A percentile compares a stretch with the other conserved stretches of the same genome.
Evolutionary conservation across 2,888 invertebrate species (phyloP).

Genomic region (Cephus spinipes): DNA sequence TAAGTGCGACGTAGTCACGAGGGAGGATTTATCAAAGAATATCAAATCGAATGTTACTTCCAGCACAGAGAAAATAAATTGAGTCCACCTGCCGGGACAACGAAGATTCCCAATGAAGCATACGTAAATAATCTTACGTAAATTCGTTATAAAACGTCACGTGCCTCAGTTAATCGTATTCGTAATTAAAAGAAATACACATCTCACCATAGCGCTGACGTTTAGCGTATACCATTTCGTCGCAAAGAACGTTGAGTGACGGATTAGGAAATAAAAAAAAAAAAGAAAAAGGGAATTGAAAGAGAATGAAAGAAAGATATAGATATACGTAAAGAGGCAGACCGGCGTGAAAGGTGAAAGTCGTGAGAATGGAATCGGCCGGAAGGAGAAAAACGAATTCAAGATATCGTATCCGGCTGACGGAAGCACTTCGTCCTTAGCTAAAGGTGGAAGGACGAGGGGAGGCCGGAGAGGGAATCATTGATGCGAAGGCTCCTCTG

Average conservation of each 20-base stretch:
- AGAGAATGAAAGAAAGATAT: background rate
- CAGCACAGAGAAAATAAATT: background rate
- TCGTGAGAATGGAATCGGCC: slow-evolving; percentile 5
- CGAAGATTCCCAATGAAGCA: background rate
- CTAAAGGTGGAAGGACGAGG: background rate
- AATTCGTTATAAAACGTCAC: too few relatives aligned
- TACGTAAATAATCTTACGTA: background rate
- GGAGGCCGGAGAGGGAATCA: background rate
- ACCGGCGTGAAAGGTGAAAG: background rate
- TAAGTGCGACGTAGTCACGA: background rate
- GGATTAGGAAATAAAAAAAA: background rate
- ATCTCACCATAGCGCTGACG: background rate
- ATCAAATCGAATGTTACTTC: background rate
- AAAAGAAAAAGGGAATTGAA: slow-evolving; percentile 16
- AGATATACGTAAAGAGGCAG: background rate
- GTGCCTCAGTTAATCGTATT: background rate
- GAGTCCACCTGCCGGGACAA: background rate
- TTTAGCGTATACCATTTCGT: background rate
- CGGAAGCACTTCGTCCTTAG: slow-evolving; percentile 14
- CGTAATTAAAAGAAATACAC: background rate
- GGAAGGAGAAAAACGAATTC: slow-evolving; percentile 7
- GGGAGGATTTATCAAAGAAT: background rate
- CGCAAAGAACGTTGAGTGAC: background rate
- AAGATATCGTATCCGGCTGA: slow-evolving; percentile 16
- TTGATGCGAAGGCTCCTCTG: background rate